These are phyloP conservation scores for Cremastinae sp. DNA, from an alignment of 2,888 invertebrate species.

Conservation along the genomic window DNA sequence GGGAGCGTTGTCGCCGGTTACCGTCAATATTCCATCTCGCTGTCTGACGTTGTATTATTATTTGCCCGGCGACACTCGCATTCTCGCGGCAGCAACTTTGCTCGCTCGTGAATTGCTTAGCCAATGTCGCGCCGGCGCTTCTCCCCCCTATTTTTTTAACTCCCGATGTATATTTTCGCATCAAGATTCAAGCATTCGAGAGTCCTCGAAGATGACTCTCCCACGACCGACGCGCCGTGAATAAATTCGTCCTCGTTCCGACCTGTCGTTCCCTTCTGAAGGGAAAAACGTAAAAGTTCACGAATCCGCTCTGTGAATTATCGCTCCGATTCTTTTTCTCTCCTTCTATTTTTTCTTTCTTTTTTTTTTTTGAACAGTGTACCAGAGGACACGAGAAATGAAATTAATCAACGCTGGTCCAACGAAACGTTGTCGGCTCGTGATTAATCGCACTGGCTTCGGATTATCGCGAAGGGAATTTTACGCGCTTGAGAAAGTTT, in stretches of 20 bases:
- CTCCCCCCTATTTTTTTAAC: neutral
- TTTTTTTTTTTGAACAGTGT: conserved; percentile 7
- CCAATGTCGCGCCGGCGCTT: conserved; percentile 8
- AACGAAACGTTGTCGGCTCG: conserved; percentile 24
- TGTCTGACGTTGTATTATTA: conserved; percentile 55
- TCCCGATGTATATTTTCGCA: neutral
- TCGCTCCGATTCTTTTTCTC: conserved; percentile 22
- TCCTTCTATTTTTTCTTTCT: conserved; percentile 24
- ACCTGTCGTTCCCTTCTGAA: neutral
- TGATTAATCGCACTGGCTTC: conserved; percentile 50
- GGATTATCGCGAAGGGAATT: conserved; percentile 44
- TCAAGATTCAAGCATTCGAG: neutral
- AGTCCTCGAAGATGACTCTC: no score
- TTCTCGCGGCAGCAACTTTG: conserved; percentile 44
- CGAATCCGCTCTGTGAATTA: conserved; percentile 29
- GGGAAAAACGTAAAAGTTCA: conserved; percentile 8
- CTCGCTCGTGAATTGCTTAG: conserved; percentile 45
- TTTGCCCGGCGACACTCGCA: conserved; percentile 53
- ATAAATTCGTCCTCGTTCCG: no score
- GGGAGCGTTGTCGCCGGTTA: conserved; percentile 46
- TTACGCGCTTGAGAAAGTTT: conserved; percentile 24
- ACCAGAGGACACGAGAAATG: conserved; percentile 16
- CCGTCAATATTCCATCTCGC: conserved; percentile 64
- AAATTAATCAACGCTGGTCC: conserved; percentile 43
- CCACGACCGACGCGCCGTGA: no score